phyloP scores from a whole-genome alignment of 2,888 invertebrate genomes.

The Drosophila melanosoma region DNA sequence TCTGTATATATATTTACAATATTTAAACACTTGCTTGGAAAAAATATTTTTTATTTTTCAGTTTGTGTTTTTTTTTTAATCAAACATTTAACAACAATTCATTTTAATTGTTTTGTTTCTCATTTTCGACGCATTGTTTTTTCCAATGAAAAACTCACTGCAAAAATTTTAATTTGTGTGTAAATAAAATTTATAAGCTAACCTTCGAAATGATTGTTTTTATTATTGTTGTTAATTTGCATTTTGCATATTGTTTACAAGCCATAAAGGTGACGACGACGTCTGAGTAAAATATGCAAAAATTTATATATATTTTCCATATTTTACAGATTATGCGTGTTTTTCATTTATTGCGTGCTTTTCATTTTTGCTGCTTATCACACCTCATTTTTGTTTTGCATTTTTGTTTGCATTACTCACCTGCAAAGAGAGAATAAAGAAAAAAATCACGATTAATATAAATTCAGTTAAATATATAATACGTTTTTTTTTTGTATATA shows the following conservation, averaged over 20 bases:
- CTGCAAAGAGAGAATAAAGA: slow-evolving; percentile 43
- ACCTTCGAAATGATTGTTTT: slow-evolving; percentile 55
- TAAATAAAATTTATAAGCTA: slow-evolving; percentile 66
- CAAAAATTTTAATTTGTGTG: slow-evolving; percentile 58
- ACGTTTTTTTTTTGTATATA: background rate
- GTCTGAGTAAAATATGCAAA: slow-evolving; percentile 32
- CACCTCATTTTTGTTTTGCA: slow-evolving; percentile 14
- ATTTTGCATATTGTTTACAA: slow-evolving; percentile 68
- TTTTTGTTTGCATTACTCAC: slow-evolving; percentile 61
- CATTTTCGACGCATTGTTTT: slow-evolving; percentile 42
- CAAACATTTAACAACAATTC: slow-evolving; percentile 36
- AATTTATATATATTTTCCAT: slow-evolving; percentile 5
- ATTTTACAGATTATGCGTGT: slow-evolving; percentile 26
- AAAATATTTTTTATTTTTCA: slow-evolving; percentile 9
- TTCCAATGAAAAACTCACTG: slow-evolving; percentile 59
- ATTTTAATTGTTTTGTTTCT: slow-evolving; percentile 34
- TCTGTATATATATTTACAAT: background rate
- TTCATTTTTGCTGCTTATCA: background rate
- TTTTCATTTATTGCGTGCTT: slow-evolving; percentile 38
- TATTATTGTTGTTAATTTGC: slow-evolving; percentile 35
- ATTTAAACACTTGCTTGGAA: background rate
- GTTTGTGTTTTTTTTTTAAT: slow-evolving; percentile 10
- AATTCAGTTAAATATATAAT: slow-evolving; percentile 6
- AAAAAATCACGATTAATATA: slow-evolving; percentile 37
- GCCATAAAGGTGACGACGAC: slow-evolving; percentile 45